phyloP scores from a whole-genome alignment of 2,797 vertebrate genomes.

The Thripadectes ignobilis region DNA sequence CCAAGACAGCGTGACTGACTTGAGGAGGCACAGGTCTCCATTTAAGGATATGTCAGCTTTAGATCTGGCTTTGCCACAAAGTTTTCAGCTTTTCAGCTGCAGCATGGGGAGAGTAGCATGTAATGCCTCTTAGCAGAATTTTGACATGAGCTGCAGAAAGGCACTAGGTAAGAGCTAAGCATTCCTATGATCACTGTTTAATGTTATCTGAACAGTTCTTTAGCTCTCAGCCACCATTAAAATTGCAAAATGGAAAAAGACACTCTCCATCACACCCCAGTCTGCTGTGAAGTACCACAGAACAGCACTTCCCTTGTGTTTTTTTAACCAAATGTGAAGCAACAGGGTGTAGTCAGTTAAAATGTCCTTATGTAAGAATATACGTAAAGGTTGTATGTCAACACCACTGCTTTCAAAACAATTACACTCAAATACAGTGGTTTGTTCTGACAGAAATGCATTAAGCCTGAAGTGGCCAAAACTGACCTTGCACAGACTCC shows the following conservation, averaged over 20 bases:
- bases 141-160: neutral
- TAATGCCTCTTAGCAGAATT: neutral
- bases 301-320: neutral
- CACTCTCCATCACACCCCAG: neutral
- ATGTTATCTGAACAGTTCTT: neutral
- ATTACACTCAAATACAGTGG: neutral
- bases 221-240: neutral
- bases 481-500: neutral
- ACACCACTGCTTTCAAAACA: neutral
- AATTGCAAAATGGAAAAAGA: neutral
- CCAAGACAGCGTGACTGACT: neutral
- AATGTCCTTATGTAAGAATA: neutral
- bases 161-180: neutral
- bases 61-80: neutral
- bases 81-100: neutral
- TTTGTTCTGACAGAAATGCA: neutral
- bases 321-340: constrained; percentile 9
- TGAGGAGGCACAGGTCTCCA: neutral
- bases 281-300: neutral
- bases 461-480: neutral
- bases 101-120: neutral
- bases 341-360: constrained; percentile 42
- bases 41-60: neutral
- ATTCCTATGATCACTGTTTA: neutral
- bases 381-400: neutral